These are phyloP conservation scores for Corvus hawaiiensis DNA, from an alignment of 2,113 vertebrate genomes.

Conservation along the genomic window DNA sequence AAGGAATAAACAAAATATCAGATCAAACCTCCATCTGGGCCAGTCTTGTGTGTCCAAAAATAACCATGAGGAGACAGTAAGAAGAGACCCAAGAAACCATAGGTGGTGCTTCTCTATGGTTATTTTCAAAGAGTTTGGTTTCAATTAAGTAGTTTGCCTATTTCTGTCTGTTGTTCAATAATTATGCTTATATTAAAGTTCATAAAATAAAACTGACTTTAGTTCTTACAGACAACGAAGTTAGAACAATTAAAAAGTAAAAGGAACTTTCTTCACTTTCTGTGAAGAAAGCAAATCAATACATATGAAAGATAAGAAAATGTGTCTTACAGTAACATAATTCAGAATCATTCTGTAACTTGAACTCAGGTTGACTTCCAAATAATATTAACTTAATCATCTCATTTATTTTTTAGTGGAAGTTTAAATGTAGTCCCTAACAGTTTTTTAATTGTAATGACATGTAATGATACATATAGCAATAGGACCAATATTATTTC, in stretches of 20 bases:
- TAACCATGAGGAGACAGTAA: not conserved
- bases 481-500: not conserved
- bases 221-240: not conserved
- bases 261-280: not conserved
- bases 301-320: not conserved
- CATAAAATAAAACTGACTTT: not conserved
- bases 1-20: not conserved
- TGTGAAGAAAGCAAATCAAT: not conserved
- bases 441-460: not conserved
- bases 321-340: not conserved
- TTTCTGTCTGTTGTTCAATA: not conserved
- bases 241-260: not conserved
- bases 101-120: not conserved
- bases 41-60: not conserved
- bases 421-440: not conserved
- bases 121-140: not conserved
- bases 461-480: not conserved
- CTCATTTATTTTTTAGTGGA: not conserved
- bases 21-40: not conserved
- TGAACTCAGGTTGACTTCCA: not conserved
- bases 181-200: not conserved
- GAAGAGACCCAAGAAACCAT: not conserved
- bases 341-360: not conserved
- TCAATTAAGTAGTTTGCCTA: not conserved
- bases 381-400: not conserved